Evolutionary conservation across 2,888 invertebrate species (phyloP).

Genomic region (Bursaphelenchus okinawaensis): DNA sequence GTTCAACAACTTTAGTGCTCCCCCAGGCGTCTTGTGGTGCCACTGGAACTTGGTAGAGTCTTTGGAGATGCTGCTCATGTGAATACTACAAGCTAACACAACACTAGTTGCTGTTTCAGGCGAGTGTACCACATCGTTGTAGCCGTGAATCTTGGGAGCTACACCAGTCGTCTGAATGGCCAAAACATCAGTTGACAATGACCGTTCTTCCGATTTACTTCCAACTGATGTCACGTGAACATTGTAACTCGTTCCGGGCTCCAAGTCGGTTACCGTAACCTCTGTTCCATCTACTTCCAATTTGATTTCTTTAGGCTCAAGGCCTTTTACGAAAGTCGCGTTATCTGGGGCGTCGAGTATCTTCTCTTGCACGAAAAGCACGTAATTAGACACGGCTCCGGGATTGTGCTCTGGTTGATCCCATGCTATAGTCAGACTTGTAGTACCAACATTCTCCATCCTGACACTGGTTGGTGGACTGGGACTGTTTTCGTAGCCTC

Average conservation of each 20-base stretch:
- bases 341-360: constrained; percentile 3
- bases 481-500: constrained; percentile 38
- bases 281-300: neutral
- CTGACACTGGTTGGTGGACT: constrained; percentile 32
- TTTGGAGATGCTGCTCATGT: constrained; percentile 23
- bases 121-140: constrained; percentile 19
- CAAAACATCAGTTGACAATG: constrained; percentile 25
- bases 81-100: constrained; percentile 29
- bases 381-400: constrained; percentile 22
- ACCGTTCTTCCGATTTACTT: constrained; percentile 16
- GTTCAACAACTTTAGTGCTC: neutral
- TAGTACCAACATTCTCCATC: constrained; percentile 14
- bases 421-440: constrained; percentile 26
- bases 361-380: constrained; percentile 19
- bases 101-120: constrained; percentile 20
- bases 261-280: constrained; percentile 15
- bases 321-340: neutral
- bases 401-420: constrained; percentile 23
- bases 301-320: neutral
- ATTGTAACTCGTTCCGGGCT: constrained; percentile 30
- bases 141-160: constrained; percentile 29
- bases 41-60: constrained; percentile 13
- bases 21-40: constrained; percentile 17
- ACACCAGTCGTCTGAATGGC: constrained; percentile 31
- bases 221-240: constrained; percentile 24